Evolutionary conservation across 2,797 vertebrate genomes (phyloP), one percentile per base, ranked within the genome.

Genomic region (Fistularia commersonii): DNA sequence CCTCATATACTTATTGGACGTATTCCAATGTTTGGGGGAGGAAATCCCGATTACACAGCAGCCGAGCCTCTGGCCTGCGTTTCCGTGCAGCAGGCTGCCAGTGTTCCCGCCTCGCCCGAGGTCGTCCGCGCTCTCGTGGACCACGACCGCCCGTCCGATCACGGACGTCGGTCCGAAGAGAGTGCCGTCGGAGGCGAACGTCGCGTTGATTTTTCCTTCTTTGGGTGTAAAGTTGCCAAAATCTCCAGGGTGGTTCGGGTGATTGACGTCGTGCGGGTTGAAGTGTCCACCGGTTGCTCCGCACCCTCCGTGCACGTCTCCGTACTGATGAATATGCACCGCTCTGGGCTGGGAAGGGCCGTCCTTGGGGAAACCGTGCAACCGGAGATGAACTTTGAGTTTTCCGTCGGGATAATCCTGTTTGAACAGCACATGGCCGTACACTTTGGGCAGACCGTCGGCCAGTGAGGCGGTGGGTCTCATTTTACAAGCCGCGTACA

Each of bases 191-290:
- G 81, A 81, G 0, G 72, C 0, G 7, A 84, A 63, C 49, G 61
- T 11, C 11, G 66, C 73, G 41, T 48, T 71, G 58, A 99, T 88
- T 69, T 82, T 90, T 39, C 93, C 94, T 3, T 89, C 73, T 39
- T 77, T 81, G n/a, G 92, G 66, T 0, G 38, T 32, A 64, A 97
- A 96, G 88, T 99, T 96, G n/a, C 94, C 95, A 7, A 98, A 96
- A 80, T 99, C 97, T 38, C 97, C 96, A 0, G 95, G 95, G 66
- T 99, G 97, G 0, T 61, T 45, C 5, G 96, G 95, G 51, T 98
- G 97, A 44, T 81, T 47, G 8, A 87, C 86, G 0, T 8, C 35
- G 12, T 73, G 34, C 0, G 97, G 97, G 69, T 98, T 96, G 67
- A 93, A 98, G 83, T 99, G 96, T 2, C 91, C 86, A 0, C 91